phyloP scores from a whole-genome alignment of 2,113 vertebrate species.

The Oxyruncus cristatus region DNA sequence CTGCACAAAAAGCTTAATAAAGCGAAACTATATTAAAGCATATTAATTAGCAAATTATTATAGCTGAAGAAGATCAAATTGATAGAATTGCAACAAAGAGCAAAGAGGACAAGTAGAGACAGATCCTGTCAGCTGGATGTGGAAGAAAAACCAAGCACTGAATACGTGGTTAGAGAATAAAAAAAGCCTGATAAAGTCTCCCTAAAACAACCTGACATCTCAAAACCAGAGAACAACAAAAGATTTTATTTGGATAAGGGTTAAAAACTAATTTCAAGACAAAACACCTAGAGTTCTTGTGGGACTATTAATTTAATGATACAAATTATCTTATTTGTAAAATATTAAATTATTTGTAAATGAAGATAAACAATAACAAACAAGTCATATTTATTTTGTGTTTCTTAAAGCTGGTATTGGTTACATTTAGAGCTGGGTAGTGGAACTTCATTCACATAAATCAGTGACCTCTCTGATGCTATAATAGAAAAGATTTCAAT shows the following conservation, averaged over 20 bases:
- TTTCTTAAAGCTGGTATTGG: not conserved
- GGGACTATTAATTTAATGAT: not conserved
- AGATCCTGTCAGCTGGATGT: not conserved
- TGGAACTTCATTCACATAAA: not conserved
- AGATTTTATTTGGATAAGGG: not conserved
- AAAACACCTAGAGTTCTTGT: not conserved
- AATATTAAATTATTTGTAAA: not conserved
- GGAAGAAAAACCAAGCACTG: not conserved
- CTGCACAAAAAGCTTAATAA: not conserved
- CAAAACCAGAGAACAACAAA: not conserved
- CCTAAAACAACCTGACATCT: not conserved
- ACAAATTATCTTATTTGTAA: not conserved
- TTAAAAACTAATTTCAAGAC: not conserved
- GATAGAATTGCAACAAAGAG: not conserved
- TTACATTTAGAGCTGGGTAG: not conserved
- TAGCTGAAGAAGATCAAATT: not conserved
- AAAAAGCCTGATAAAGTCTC: not conserved
- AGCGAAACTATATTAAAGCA: not conserved
- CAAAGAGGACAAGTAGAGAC: not conserved
- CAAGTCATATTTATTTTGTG: not conserved
- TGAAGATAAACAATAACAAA: not conserved
- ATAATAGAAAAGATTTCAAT: not conserved
- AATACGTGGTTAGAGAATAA: not conserved
- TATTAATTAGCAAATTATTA: not conserved
- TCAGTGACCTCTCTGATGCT: not conserved